Evolutionary conservation across 2,797 vertebrate species (phyloP).

Genomic region (Distichodus sexfasciatus): DNA sequence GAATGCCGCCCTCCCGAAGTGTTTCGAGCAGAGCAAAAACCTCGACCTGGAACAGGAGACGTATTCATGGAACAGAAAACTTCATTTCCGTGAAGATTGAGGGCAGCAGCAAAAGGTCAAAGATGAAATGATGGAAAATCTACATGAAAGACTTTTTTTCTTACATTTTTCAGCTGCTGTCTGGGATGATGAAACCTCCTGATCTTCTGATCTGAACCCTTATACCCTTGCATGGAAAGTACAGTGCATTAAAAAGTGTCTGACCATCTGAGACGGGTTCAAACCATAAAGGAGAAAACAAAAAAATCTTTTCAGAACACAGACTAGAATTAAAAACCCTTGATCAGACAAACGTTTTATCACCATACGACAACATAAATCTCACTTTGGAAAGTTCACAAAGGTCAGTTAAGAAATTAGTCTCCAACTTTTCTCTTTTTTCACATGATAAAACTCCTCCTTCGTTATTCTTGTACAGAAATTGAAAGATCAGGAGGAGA

Average conservation of each 20-base stretch:
- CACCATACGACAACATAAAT: too few relatives aligned
- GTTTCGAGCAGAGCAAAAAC: too few relatives aligned
- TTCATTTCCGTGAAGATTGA: constrained; percentile 36
- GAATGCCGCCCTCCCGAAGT: too few relatives aligned
- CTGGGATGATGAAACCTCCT: neutral
- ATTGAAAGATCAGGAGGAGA: too few relatives aligned
- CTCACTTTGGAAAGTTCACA: too few relatives aligned
- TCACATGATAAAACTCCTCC: too few relatives aligned
- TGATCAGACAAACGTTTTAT: neutral
- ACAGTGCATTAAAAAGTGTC: neutral
- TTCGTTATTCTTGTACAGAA: too few relatives aligned
- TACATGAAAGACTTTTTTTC: neutral
- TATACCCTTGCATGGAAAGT: neutral
- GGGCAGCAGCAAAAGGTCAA: constrained; percentile 36
- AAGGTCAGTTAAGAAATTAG: too few relatives aligned
- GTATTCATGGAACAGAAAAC: constrained; percentile 33
- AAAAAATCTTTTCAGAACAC: neutral
- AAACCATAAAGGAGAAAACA: neutral
- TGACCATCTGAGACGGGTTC: neutral
- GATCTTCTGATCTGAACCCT: neutral
- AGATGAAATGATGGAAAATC: constrained; percentile 9
- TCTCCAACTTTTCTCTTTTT: too few relatives aligned
- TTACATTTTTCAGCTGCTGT: neutral
- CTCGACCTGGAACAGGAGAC: too few relatives aligned
- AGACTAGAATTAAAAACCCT: neutral